Evolutionary conservation across 2,888 invertebrate species (phyloP), one percentile per base, ranked within the genome.

Genomic region (Beris morrisii): DNA sequence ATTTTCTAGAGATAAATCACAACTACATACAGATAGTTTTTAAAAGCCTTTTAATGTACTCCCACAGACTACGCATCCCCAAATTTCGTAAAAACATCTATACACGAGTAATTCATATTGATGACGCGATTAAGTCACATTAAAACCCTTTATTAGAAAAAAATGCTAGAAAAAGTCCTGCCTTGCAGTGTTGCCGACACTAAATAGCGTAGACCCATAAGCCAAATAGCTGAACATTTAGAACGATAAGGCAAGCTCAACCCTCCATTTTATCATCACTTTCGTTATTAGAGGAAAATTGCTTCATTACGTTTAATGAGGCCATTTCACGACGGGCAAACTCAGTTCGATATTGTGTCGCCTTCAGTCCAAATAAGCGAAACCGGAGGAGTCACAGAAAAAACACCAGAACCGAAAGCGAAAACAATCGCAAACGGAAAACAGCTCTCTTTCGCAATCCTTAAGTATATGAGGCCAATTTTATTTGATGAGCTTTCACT

Each of bases 221-320:
- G 50, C 50, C 61, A 52, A 61, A 61, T 61, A 52, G 61, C 61
- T 50, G 9, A 15, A 61, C 61, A 61, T 61, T 61, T 61, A 52
- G 61, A 52, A 52, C 61, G 61, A 61, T 61, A 61, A 61, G 61
- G 38, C 61, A 50, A 61, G 43, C 61, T 61, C 61, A 61, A 52
- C 61, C 52, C 61, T 61, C 61, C 61, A 52, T 61, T 61, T 61
- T 61, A 61, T 61, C 68, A 68, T 68, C 68, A 65, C 65, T 68
- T 65, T 68, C 68, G 65, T 68, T 68, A 68, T 68, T 61, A 65
- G 65, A 68, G 63, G 65, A 68, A 65, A 68, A 68, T 68, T 68
- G 68, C 68, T 68, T 65, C 68, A 68, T 68, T 68, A 68, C 65
- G 56, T 68, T 68, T 68, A 68, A 68, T 56, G 68, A 68, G 54